Evolutionary conservation across 2,888 invertebrate genomes (phyloP).

Genomic region (Watsonalla cultraria): DNA sequence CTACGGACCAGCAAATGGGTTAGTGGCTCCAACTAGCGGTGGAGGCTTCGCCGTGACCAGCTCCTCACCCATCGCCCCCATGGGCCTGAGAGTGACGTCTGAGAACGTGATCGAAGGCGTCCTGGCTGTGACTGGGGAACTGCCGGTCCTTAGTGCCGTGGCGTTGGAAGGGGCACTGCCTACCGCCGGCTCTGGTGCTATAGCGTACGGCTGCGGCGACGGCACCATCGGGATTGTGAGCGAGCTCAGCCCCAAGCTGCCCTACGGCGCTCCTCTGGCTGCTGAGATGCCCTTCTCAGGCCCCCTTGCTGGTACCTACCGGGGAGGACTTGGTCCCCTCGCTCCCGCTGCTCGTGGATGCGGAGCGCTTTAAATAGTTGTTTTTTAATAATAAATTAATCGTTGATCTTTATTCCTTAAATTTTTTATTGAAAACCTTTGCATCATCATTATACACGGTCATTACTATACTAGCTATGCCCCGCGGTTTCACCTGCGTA

Average conservation of each 20-base stretch:
- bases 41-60: constrained; percentile 29
- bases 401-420: too few species aligned
- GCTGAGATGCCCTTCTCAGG: background rate
- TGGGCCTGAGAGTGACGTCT: constrained; percentile 31
- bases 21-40: constrained; percentile 16
- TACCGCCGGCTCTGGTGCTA: constrained; percentile 32
- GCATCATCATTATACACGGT: too few species aligned
- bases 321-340: background rate
- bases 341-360: background rate
- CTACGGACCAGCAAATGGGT: background rate
- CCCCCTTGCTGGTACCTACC: background rate
- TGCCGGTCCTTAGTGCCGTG: constrained; percentile 30
- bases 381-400: too few species aligned
- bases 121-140: constrained; percentile 21
- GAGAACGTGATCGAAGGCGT: constrained; percentile 30
- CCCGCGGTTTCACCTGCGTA: too few species aligned
- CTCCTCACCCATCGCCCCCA: constrained; percentile 33
- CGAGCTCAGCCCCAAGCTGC: background rate
- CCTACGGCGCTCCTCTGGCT: background rate
- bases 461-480: too few species aligned
- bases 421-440: too few species aligned
- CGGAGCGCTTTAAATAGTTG: background rate
- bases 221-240: constrained; percentile 32
- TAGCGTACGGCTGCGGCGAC: constrained; percentile 40
- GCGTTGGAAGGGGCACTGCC: constrained; percentile 29